Evolutionary conservation across 2,797 vertebrate genomes (phyloP).

Genomic region (Poeciliopsis presidionis): DNA sequence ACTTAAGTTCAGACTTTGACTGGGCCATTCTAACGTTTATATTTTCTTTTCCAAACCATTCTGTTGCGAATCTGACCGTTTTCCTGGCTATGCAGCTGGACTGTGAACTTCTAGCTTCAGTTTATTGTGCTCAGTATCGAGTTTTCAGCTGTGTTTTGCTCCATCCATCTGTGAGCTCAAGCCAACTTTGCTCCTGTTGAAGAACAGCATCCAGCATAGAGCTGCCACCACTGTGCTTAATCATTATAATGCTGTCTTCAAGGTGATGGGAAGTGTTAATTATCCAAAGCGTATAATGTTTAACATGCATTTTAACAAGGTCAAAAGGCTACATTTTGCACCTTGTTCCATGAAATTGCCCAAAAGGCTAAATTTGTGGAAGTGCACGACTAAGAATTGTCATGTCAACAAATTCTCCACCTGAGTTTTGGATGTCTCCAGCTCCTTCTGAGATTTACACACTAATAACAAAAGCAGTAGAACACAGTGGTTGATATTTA

Average conservation of each 20-base stretch:
- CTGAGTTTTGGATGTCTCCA: background rate
- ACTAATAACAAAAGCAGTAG: background rate
- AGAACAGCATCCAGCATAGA: background rate
- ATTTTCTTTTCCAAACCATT: background rate
- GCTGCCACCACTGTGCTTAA: background rate
- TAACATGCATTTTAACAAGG: background rate
- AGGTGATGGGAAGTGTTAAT: background rate
- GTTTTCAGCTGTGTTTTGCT: background rate
- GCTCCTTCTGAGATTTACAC: background rate
- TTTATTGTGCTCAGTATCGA: background rate
- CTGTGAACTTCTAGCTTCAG: background rate
- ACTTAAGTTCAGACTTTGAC: background rate
- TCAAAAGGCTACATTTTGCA: background rate
- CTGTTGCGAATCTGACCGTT: background rate
- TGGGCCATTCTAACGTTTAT: background rate
- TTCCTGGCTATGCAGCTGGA: background rate
- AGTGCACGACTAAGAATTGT: background rate
- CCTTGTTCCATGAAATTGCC: background rate
- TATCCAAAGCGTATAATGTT: background rate
- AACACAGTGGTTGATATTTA: background rate
- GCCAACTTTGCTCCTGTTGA: background rate
- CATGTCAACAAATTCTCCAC: background rate
- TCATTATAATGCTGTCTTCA: background rate
- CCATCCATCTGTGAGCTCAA: background rate
- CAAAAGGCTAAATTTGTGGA: background rate